Evolutionary conservation across 1,140 invertebrate genomes (phyloP).

Genomic region (Bilobella aurantiaca): DNA sequence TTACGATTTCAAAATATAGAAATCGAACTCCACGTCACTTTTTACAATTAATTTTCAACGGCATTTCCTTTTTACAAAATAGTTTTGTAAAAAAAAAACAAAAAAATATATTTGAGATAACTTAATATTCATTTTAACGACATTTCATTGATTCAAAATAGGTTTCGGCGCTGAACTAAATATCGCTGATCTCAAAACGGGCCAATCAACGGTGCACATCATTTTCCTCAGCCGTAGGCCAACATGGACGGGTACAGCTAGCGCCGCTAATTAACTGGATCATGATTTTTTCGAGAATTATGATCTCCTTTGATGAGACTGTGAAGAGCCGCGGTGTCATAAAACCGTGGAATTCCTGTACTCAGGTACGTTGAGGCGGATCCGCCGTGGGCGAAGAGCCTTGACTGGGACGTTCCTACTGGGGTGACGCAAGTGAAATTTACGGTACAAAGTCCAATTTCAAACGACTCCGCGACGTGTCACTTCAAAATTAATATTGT

Average conservation of each 20-base stretch:
- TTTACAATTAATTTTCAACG: too few relatives aligned
- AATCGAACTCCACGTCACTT: too few relatives aligned
- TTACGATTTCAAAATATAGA: too few relatives aligned
- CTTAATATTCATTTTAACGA: too few relatives aligned
- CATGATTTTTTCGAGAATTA: conserved; percentile 10
- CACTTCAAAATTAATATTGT: conserved; percentile 52
- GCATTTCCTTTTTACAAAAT: too few relatives aligned
- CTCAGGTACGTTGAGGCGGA: conserved; percentile 49
- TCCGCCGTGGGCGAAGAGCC: conserved; percentile 53
- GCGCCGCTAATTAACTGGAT: conserved; percentile 21
- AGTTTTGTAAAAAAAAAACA: too few relatives aligned
- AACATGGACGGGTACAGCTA: conserved; percentile 56
- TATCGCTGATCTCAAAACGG: conserved; percentile 47
- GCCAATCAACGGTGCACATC: conserved; percentile 46
- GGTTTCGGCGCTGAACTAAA: too few relatives aligned
- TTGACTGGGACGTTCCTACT: conserved; percentile 50
- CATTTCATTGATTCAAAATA: too few relatives aligned
- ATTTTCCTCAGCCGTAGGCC: conserved; percentile 52
- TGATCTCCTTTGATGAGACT: background rate
- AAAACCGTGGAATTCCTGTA: conserved; percentile 15
- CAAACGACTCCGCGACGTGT: conserved; percentile 49
- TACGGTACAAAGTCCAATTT: conserved; percentile 48
- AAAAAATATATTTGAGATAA: too few relatives aligned
- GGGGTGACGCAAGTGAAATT: conserved; percentile 52
- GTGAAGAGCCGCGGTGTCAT: background rate